Evolutionary conservation across 2,113 vertebrate species (phyloP), one percentile per base, ranked within the genome.

Genomic region (western clawed frog (Xenopus tropicalis)): DNA sequence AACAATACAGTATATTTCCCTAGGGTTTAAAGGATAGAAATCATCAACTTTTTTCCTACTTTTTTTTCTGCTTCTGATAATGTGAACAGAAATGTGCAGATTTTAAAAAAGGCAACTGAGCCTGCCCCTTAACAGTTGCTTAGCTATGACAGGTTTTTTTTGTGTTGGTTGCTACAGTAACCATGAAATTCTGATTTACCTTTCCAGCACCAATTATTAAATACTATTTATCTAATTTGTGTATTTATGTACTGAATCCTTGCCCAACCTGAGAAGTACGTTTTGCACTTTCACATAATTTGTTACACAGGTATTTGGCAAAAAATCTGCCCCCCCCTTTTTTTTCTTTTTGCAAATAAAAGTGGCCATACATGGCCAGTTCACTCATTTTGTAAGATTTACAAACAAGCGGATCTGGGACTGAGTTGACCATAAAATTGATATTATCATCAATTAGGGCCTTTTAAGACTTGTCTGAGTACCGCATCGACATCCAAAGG

Each of bases 151-250:
- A 22, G 54, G 12, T 57, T 57, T 52, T 67, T 67, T 67, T 54
- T 48, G n/a, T 9, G 12, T 42, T 43, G 52, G 71, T 56, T 72
- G 63, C 46, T 51, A 57, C 46, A 65, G 71, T 51, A 42, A 65
- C 20, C 24, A 23, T 19, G 54, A 65, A 72, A 25, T 72, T 69
- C 52, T 14, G 37, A 22, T 37, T 54, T 69, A 20, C 23, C 21
- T 42, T 25, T 25, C 25, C n/a, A 21, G 21, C 3, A 57, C 24
- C 52, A 69, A 25, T 24, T 16, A 8, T 16, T 22, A 37, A 56
- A 56, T 69, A 52, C 46, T 57, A 56, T 65, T 65, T 43, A 42
- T 65, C 61, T 65, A 72, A 72, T 56, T 66, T 42, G 24, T 37
- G n/a, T 21, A 46, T 29, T 16, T n/a, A 17, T 24, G 37, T 23